These are phyloP conservation scores for Pseudorhombus dupliciocellatus DNA, from an alignment of 2,113 vertebrate genomes.

Conservation along the genomic window DNA sequence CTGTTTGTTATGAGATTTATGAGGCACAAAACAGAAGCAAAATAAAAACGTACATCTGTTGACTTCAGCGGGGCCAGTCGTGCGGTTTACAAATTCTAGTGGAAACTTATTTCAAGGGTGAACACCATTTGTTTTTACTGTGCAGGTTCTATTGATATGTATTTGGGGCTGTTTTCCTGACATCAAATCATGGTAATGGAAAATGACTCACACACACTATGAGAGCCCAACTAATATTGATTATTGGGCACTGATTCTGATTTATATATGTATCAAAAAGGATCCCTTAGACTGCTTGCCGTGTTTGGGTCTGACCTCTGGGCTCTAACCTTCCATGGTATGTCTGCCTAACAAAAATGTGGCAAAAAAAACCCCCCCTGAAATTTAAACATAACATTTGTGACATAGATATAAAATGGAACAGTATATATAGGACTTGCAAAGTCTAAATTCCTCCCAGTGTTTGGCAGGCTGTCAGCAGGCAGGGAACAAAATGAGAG, in stretches of 20 bases:
- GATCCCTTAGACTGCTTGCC: too few relatives aligned
- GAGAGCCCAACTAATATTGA: too few relatives aligned
- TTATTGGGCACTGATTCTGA: too few relatives aligned
- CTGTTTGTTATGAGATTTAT: background rate
- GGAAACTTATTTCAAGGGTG: background rate
- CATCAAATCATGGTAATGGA: background rate
- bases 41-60: background rate
- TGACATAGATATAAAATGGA: background rate
- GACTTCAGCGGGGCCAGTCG: background rate
- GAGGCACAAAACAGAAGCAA: background rate
- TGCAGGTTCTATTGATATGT: background rate
- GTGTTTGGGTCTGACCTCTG: too few relatives aligned
- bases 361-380: background rate
- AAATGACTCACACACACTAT: background rate
- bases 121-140: background rate
- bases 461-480: slow-evolving; percentile 20
- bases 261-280: too few relatives aligned
- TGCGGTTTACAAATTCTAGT: background rate
- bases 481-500: slow-evolving; percentile 28
- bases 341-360: background rate
- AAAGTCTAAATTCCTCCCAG: background rate
- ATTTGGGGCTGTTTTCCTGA: background rate
- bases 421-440: background rate
- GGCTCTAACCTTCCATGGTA: background rate
- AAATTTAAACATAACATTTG: background rate